Evolutionary conservation across 2,888 invertebrate genomes (phyloP).

Genomic region (Ptychoptera albimana): DNA sequence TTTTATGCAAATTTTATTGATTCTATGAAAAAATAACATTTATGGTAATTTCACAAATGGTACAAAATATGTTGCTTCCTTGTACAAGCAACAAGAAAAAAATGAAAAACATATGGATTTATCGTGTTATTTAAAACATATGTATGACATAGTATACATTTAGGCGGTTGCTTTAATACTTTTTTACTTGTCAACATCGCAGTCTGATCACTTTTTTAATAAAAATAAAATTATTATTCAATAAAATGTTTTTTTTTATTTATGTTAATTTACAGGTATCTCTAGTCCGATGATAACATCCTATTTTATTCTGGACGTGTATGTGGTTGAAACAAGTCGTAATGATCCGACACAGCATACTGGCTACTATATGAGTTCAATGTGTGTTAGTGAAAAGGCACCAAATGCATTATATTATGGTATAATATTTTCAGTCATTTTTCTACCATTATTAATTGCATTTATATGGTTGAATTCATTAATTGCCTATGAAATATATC

Average conservation of each 20-base stretch:
- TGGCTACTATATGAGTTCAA: conserved; percentile 11
- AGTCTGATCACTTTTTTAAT: too few relatives aligned
- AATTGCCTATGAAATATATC: conserved; percentile 36
- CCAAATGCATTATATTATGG: conserved; percentile 19
- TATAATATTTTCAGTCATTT: conserved; percentile 28
- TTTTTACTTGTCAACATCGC: too few relatives aligned
- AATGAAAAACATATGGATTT: too few relatives aligned
- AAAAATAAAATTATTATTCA: too few relatives aligned
- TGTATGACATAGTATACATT: too few relatives aligned
- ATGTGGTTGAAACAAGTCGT: conserved; percentile 16
- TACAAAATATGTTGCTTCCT: not conserved
- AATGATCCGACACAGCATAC: conserved; percentile 7
- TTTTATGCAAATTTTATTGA: too few relatives aligned
- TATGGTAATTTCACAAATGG: not conserved
- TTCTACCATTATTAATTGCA: conserved; percentile 31
- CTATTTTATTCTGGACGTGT: conserved; percentile 20
- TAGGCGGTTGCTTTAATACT: too few relatives aligned
- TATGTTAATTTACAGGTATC: conserved; percentile 16
- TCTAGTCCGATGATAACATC: conserved; percentile 30
- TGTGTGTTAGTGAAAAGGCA: conserved; percentile 23
- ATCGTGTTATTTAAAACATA: too few relatives aligned
- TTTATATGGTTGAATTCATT: conserved; percentile 35
- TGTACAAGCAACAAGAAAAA: too few relatives aligned
- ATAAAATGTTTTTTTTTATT: not conserved
- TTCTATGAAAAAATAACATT: too few relatives aligned